phyloP scores from a whole-genome alignment of 2,888 invertebrate species.

The Pheosia tremula region DNA sequence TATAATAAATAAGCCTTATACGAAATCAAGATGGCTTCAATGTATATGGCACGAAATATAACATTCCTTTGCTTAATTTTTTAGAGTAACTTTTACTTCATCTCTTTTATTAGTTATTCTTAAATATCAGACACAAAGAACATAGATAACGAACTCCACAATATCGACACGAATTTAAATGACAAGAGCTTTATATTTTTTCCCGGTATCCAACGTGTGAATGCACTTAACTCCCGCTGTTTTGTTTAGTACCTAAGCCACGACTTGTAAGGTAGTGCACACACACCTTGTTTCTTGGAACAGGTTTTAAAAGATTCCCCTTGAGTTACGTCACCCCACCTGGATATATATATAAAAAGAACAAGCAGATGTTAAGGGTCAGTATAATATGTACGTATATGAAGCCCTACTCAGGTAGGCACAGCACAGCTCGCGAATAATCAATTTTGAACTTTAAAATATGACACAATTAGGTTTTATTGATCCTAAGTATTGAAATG shows the following conservation, averaged over 20 bases:
- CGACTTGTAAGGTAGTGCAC: slow-evolving; percentile 3
- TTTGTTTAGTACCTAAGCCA: slow-evolving; percentile 31
- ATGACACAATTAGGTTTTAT: background rate
- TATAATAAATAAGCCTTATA: too few relatives aligned
- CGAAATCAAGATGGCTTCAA: too few relatives aligned
- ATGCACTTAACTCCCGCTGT: slow-evolving; percentile 26
- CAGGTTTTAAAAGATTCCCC: slow-evolving; percentile 34
- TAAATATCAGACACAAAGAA: too few relatives aligned
- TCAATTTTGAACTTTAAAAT: background rate
- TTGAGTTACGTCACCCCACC: slow-evolving; percentile 27
- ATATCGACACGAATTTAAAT: background rate
- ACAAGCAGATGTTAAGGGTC: background rate
- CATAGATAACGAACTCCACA: background rate
- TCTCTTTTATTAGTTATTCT: too few relatives aligned
- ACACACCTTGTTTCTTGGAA: slow-evolving; percentile 17
- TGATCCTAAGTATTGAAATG: slow-evolving; percentile 15
- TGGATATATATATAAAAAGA: background rate
- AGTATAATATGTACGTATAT: background rate
- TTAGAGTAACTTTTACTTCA: too few relatives aligned
- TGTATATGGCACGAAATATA: too few relatives aligned
- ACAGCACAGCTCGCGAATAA: background rate
- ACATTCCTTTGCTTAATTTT: too few relatives aligned
- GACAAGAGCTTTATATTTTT: background rate
- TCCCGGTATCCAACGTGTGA: slow-evolving; percentile 21
- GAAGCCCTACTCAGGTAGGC: background rate